Base-by-base conservation (phyloP, 2,797 vertebrate genomes). In the Valencia hispanica region DNA sequence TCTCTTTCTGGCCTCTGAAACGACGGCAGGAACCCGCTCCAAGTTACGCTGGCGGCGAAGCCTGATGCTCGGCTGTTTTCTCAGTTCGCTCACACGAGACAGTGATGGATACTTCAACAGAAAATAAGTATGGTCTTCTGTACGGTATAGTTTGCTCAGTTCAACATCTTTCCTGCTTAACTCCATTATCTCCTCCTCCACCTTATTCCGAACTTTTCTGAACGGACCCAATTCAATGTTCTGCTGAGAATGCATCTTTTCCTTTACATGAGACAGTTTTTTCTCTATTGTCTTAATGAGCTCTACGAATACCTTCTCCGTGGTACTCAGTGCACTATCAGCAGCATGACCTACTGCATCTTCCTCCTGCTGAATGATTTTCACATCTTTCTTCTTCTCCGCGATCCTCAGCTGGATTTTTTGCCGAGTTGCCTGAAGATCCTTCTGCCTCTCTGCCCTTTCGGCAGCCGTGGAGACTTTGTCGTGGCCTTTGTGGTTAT, bases 401-500 rank as follows among this genome's bases (percentile, higher is more conserved):
- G 63, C 4, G n/a, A 87, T 84, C 41, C 41, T 77, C 36, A 59
- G 68, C 20, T 77, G 78, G 36, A 78, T 73, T 30, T 66, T 76
- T 18, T 63, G 47, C 3, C 4, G 70, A 68, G 0, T 48, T 14
- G 12, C 25, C 27, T 25, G 25, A 14, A 88, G 72, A 0, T 83
- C 36, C 10, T 0, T 65, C 74, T 86, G 82, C 70, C 18, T 78
- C 41, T 70, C 78, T 0, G 22, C 5, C n/a, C 80, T 72, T 22
- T 82, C 80, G n/a, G 79, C 70, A 22, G 71, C 36, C 1, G 77
- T 70, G 20, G 82, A 73, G 14, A 86, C 80, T 43, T 61, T 84
- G 30, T 72, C 10, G 4, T 77, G 84, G 61, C 80, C 82, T 79
- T 77, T 83, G 4, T 84, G 81, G 11, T 65, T 25, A 0, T 87